Percentiles rank a stretch among this genome's conserved stretches.
phyloP scores from a whole-genome alignment of 1,140 invertebrate genomes.

The Listronotus bonariensis region DNA sequence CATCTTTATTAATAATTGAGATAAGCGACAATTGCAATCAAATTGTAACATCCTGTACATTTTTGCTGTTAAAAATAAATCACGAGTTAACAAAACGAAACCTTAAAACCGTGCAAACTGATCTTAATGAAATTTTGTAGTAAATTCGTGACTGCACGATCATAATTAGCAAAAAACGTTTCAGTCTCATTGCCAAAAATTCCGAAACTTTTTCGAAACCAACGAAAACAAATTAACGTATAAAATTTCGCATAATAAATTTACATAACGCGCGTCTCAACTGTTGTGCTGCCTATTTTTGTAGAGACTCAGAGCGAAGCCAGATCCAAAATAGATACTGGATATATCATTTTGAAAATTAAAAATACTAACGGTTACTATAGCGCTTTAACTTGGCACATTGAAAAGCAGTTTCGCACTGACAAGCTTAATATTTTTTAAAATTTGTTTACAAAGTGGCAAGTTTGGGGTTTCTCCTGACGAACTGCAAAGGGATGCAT shows the following conservation, averaged over 20 bases:
- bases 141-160: background rate
- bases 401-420: too few relatives aligned
- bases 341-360: slow-evolving; percentile 24
- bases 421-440: too few relatives aligned
- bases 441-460: too few relatives aligned
- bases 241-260: slow-evolving; percentile 38
- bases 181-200: slow-evolving; percentile 24
- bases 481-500: too few relatives aligned
- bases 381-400: background rate
- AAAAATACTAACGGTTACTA: slow-evolving; percentile 4
- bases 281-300: slow-evolving; percentile 25
- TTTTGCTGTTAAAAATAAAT: too few relatives aligned
- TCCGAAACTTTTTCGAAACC: slow-evolving; percentile 3
- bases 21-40: too few relatives aligned
- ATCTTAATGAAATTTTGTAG: too few relatives aligned
- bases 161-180: slow-evolving; percentile 14
- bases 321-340: slow-evolving; percentile 32
- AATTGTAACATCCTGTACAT: too few relatives aligned
- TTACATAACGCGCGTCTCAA: slow-evolving; percentile 22
- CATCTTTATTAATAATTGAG: too few relatives aligned
- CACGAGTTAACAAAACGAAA: too few relatives aligned
- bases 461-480: too few relatives aligned
- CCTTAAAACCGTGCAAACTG: too few relatives aligned
- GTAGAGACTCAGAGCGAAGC: slow-evolving; percentile 11
- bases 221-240: slow-evolving; percentile 29